Percentiles rank a stretch among this genome's conserved stretches.
These are phyloP conservation scores for Drymonia ruficornis DNA, from an alignment of 2,888 invertebrate genomes.

Conservation along the genomic window DNA sequence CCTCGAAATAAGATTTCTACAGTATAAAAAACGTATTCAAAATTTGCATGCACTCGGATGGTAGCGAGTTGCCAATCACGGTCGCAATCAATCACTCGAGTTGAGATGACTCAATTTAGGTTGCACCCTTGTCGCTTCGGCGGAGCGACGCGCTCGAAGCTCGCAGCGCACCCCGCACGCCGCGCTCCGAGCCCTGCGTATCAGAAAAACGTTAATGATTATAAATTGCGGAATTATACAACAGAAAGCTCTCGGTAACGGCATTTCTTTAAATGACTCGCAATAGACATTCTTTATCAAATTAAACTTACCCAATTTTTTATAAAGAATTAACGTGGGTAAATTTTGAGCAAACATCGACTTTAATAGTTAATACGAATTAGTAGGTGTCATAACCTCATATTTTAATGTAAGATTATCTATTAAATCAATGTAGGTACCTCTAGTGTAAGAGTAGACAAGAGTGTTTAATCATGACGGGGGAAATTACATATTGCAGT, in stretches of 20 bases:
- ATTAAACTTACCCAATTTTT: conserved; percentile 17
- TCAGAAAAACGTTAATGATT: conserved; percentile 75
- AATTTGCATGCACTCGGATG: conserved; percentile 68
- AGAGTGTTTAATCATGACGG: background rate
- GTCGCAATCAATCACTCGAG: conserved; percentile 73
- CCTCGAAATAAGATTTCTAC: conserved; percentile 52
- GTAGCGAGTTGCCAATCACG: conserved; percentile 73
- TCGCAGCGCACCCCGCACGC: conserved; percentile 28
- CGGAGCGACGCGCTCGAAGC: conserved; percentile 25
- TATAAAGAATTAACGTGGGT: conserved; percentile 9
- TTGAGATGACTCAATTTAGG: conserved; percentile 77
- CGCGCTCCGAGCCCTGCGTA: conserved; percentile 49
- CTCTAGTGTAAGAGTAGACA: background rate
- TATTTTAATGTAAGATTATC: conserved; percentile 4
- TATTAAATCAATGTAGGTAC: background rate
- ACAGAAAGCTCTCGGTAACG: conserved; percentile 58
- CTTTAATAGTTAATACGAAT: conserved; percentile 4
- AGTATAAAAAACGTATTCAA: conserved; percentile 52
- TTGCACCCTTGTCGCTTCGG: conserved; percentile 61
- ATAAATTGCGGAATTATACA: conserved; percentile 79
- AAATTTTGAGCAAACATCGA: conserved; percentile 7
- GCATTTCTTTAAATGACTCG: conserved; percentile 52
- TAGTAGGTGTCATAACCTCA: conserved; percentile 1
- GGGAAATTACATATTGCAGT: background rate
- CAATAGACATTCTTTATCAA: conserved; percentile 38